Base-by-base conservation (phyloP, 1,140 invertebrate genomes). In the Drosophila persimilis region DNA sequence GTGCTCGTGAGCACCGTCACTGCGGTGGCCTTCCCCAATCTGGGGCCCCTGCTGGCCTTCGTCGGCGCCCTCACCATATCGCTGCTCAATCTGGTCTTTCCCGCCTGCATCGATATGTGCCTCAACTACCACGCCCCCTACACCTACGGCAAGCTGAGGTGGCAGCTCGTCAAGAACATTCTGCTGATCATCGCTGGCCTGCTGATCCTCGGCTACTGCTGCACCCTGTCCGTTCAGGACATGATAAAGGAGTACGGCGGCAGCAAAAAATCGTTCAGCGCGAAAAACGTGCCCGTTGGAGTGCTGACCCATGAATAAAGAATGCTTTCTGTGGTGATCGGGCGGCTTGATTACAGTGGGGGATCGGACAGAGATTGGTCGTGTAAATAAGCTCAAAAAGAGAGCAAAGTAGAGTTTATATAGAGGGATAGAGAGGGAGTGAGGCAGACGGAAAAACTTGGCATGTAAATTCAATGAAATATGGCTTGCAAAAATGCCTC, bases 381-480 rank as follows among this genome's bases (percentile, higher is more conserved):
- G 29, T 8, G 53, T 26, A 26, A 26, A 26, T 26, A 3, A 26
- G 24, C 24, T 26, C 24, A 4, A 26, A 0, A 15, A 22, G 13
- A n/a, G 11, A n/a, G 39, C 8, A 46, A 8, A 24, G 24, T 26
- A 39, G 67, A 45, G 51, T 48, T 63, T 69, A 67, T 67, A 69
- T 51, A 57, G 67, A 50, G 63, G 57, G 65, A 52, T 9, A 26
- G 26, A 31, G 39, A 53, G 39, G 17, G 58, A 51, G 59, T 43
- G 74, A 35, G 71, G 63, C 31, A 35, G 9, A 9, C 31, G 31
- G 31, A 22, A 39, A 69, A 69, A 43, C 64, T 47, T 53, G 61
- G 55, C 55, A 66, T 75, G 73, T 80, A 77, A 77, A 86, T 81
- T 77, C 81, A 77, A 81, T 86, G 81, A 86, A 81, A 81, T 86